Evolutionary conservation across 2,113 vertebrate genomes (phyloP).

Genomic region (Otis tarda): DNA sequence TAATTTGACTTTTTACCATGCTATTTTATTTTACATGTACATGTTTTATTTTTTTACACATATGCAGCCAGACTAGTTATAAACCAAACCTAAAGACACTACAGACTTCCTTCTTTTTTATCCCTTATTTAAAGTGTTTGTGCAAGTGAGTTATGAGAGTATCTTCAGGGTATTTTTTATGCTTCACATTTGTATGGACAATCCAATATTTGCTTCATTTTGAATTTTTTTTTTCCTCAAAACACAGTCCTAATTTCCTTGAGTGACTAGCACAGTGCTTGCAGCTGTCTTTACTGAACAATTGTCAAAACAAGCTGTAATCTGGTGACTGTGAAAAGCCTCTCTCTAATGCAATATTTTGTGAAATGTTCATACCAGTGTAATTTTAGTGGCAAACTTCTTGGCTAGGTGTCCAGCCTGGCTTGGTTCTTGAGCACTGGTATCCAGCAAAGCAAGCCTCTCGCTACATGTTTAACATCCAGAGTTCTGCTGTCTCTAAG

Average conservation of each 20-base stretch:
- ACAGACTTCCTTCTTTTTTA: neutral
- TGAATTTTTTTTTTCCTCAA: neutral
- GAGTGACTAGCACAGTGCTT: neutral
- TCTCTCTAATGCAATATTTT: neutral
- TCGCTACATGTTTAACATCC: fast-evolving
- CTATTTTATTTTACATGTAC: neutral
- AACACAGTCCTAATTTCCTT: neutral
- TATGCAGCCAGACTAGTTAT: neutral
- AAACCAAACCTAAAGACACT: neutral
- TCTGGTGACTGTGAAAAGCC: neutral
- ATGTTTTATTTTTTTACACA: neutral
- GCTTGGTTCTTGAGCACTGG: neutral
- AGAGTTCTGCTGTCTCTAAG: neutral
- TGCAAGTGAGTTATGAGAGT: neutral
- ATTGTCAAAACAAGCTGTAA: slow-evolving; percentile 14
- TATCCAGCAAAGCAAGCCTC: neutral
- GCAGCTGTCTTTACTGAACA: neutral
- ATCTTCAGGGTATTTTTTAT: neutral
- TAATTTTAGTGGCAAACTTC: neutral
- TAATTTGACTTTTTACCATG: neutral
- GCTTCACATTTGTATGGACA: neutral
- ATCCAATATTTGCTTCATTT: neutral
- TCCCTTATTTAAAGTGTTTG: neutral
- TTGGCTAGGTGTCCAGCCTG: neutral
- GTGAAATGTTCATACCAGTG: neutral